Base-by-base conservation (phyloP, 1,140 invertebrate genomes). In the Ostrea edulis region DNA sequence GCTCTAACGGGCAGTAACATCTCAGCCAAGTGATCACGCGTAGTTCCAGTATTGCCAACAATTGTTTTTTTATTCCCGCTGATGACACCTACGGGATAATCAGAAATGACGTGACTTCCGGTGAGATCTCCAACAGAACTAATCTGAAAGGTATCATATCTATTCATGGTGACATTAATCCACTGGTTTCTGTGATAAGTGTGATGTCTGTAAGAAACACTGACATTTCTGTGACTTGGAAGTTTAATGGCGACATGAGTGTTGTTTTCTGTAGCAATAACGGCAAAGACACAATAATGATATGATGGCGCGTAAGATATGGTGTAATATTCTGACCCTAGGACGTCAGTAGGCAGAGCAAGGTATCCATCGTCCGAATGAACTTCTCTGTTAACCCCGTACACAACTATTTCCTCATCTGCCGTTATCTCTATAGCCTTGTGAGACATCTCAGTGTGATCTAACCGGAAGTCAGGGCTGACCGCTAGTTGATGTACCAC, bases 1-100 rank as follows among this genome's bases (percentile, higher is more conserved):
- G 90, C 85, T 20, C 83, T 51, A 8, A 90, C 88, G 5, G 93
- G 91, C 82, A 90, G 87, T 2, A 93, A 82, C 65, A 91, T 90
- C 62, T 92, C 92, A 20, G 91, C 91, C 51, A 93, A 58, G 86
- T 93, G 92, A 83, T 92, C 92, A 5, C 68, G 51, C 44, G 88
- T 29, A 22, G 51, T 7, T 55, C 71, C 77, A 0, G 77, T 53
- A 89, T 86, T 35, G 35, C 53, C 87, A 86, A 85, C 68, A 2
- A 71, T 85, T 25, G 86, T 85, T 65, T 86, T 87, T 51, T 85
- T 89, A n/a, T 89, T 89, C 25, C 88, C 88, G 44, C 88, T 89
- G 52, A 89, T 82, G 35, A 81, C 88, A 22, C 85, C 86, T 8
- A 89, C 53, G 0, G 68, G 68, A 9, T 85, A 71, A 55, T 84